phyloP scores from a whole-genome alignment of 2,113 vertebrate species.

The Hypanus sabinus region DNA sequence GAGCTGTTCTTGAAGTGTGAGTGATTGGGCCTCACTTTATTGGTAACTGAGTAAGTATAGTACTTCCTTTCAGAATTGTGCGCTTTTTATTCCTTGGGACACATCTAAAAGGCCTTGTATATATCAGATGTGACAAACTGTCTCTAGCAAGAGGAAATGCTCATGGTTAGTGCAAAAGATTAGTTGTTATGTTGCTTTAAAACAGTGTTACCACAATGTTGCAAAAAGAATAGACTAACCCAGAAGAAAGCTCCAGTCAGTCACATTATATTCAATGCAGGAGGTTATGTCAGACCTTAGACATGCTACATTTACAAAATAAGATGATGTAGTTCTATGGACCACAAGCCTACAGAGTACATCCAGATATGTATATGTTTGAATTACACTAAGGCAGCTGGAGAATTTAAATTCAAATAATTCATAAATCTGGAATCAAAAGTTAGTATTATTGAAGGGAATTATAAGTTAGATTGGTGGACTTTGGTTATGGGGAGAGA shows the following conservation, averaged over 20 bases:
- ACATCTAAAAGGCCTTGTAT: neutral
- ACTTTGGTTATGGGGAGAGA: no score
- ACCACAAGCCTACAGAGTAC: no score
- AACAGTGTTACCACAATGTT: neutral
- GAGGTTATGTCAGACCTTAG: neutral
- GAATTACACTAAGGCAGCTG: no score
- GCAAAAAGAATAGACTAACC: neutral
- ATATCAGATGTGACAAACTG: neutral
- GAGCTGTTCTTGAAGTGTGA: neutral
- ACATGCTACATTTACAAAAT: neutral
- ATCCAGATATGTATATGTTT: no score
- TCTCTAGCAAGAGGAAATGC: neutral
- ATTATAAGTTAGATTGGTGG: no score
- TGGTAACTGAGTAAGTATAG: slow-evolving; percentile 30
- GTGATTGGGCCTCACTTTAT: slow-evolving; percentile 26
- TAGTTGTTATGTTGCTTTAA: neutral
- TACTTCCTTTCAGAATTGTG: neutral
- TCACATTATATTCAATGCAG: neutral
- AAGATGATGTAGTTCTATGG: no score
- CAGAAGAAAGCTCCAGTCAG: neutral
- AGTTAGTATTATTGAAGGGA: no score
- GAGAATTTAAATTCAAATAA: no score
- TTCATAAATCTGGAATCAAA: no score
- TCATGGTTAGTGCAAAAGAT: neutral
- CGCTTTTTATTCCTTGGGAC: neutral